These are phyloP conservation scores for Sebastes cheni DNA, from an alignment of 2,797 vertebrate species.

Conservation along the genomic window DNA sequence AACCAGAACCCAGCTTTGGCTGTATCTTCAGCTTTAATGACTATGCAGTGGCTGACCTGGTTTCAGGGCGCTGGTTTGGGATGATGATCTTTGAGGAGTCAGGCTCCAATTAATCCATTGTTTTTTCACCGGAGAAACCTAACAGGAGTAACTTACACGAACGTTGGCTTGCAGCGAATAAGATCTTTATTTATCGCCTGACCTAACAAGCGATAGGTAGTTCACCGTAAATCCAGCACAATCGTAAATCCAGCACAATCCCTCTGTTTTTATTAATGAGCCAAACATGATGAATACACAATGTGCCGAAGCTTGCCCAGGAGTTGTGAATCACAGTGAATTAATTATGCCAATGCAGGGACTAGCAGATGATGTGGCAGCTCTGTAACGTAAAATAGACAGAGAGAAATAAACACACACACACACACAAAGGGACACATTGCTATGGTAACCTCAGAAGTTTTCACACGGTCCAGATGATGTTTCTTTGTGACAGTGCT, in stretches of 20 bases:
- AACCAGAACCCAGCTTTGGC: not conserved
- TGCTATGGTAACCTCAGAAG: constrained; percentile 74
- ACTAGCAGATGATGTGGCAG: constrained; percentile 53
- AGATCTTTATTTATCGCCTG: constrained; percentile 1
- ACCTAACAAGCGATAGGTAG: not conserved
- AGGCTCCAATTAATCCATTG: constrained; percentile 16
- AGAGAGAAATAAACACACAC: not conserved
- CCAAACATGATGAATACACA: constrained; percentile 48
- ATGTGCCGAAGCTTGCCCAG: constrained; percentile 40
- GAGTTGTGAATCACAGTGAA: constrained; percentile 70
- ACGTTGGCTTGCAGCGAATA: not conserved
- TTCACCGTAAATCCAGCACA: constrained; percentile 5
- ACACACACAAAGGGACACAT: constrained; percentile 51
- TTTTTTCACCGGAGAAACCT: not conserved
- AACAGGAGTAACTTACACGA: not conserved
- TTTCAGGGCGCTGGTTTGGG: constrained; percentile 8
- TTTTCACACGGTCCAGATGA: constrained; percentile 74
- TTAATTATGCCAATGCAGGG: constrained; percentile 61
- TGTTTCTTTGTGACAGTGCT: constrained; percentile 61
- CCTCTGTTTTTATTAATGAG: constrained; percentile 56
- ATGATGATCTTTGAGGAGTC: constrained; percentile 35
- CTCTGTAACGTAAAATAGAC: constrained; percentile 20
- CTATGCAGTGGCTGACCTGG: constrained; percentile 16
- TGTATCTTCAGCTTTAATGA: not conserved
- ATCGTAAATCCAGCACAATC: not conserved